Evolutionary conservation across 2,888 invertebrate species (phyloP).

Genomic region (Nomada ferruginata): DNA sequence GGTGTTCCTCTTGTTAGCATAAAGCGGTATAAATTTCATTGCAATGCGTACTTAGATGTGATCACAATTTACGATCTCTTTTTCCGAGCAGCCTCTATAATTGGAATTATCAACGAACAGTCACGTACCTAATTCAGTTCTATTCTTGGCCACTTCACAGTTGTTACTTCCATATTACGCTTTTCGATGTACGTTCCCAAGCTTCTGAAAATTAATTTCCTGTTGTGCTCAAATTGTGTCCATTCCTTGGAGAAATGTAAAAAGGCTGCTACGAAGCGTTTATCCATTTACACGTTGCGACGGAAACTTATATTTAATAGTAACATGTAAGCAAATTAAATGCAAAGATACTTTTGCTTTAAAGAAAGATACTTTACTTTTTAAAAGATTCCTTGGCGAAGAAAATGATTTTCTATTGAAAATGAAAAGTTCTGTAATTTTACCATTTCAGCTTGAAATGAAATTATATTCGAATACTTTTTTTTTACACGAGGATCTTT

Average conservation of each 20-base stretch:
- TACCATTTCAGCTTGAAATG: not conserved
- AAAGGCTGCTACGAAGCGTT: not conserved
- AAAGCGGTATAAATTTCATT: constrained; percentile 13
- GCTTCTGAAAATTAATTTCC: constrained; percentile 21
- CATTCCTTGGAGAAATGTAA: not conserved
- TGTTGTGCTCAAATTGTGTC: constrained; percentile 6
- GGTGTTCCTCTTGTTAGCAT: no score
- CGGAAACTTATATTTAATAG: not conserved
- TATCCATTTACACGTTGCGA: not conserved
- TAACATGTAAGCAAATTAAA: not conserved
- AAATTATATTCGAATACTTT: not conserved
- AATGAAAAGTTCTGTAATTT: not conserved
- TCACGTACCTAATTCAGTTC: constrained; percentile 38
- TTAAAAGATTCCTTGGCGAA: no score
- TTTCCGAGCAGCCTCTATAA: constrained; percentile 35
- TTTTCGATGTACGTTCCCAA: constrained; percentile 1
- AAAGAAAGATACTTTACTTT: no score
- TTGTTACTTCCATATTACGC: constrained; percentile 34
- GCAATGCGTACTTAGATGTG: constrained; percentile 1
- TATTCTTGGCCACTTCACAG: constrained; percentile 32
- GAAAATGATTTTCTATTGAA: no score
- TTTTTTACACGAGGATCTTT: not conserved
- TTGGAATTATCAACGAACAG: constrained; percentile 33
- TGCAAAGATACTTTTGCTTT: not conserved
- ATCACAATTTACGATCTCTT: constrained; percentile 16